Conservation (phyloP, 2,113 vertebrate species). For the Tor tambroides region DNA sequence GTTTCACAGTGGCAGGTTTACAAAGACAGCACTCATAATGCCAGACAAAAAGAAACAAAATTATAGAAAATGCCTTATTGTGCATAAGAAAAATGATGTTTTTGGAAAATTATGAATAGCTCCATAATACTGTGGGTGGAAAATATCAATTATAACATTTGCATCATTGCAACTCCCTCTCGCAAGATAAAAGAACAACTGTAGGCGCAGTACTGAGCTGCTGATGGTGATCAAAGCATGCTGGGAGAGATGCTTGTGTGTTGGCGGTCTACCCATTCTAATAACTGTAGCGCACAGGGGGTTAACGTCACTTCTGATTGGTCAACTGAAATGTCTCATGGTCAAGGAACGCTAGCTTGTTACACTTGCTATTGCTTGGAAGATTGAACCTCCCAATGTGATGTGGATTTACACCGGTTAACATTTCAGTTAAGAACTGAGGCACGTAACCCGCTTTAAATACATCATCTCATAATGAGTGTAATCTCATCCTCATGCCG, state of each 20-base stretch:
- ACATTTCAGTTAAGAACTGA: background rate
- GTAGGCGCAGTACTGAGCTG: background rate
- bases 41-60: background rate
- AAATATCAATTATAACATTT: background rate
- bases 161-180: background rate
- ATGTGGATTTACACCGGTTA: background rate
- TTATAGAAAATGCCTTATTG: background rate
- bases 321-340: background rate
- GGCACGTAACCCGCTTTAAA: conserved; percentile 18
- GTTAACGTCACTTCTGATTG: background rate
- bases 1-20: background rate
- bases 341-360: background rate
- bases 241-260: conserved; percentile 4
- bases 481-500: conserved; percentile 19
- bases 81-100: background rate
- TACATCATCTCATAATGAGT: conserved; percentile 26
- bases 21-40: background rate
- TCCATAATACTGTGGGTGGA: background rate
- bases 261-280: background rate
- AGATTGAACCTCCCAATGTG: background rate
- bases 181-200: background rate
- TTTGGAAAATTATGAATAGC: background rate
- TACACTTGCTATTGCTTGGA: background rate
- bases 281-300: background rate
- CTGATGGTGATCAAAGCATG: background rate